These are phyloP conservation scores for Drosophila glabriapex DNA, from an alignment of 2,888 invertebrate species.

Conservation along the genomic window DNA sequence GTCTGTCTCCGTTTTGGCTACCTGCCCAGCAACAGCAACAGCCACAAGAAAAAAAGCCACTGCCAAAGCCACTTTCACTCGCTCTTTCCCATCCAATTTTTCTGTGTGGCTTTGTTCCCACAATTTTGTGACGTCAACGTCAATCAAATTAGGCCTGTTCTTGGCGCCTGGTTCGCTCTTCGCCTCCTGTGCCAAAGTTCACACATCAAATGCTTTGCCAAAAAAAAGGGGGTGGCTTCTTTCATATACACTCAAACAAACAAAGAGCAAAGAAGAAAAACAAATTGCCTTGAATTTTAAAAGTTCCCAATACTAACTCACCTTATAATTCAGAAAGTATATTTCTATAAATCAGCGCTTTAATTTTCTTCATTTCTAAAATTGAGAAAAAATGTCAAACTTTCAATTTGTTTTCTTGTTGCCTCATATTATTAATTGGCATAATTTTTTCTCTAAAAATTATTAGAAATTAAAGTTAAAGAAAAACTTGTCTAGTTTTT, in stretches of 20 bases:
- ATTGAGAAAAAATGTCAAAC: neutral
- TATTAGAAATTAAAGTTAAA: neutral
- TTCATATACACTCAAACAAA: neutral
- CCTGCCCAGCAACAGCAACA: slow-evolving; percentile 45
- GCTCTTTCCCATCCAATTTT: slow-evolving; percentile 32
- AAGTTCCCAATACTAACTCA: neutral
- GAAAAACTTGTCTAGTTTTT: neutral
- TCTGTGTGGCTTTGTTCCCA: slow-evolving; percentile 51
- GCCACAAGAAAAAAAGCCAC: slow-evolving; percentile 28
- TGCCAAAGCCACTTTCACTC: slow-evolving; percentile 60
- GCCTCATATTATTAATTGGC: neutral
- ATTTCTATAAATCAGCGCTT: neutral
- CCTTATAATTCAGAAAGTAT: neutral
- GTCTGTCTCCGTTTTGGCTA: slow-evolving; percentile 37
- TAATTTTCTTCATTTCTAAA: neutral
- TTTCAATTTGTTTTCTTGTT: neutral
- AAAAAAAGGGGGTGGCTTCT: slow-evolving; percentile 37
- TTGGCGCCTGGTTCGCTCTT: slow-evolving; percentile 22
- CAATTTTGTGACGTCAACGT: slow-evolving; percentile 69
- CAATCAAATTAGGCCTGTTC: slow-evolving; percentile 70
- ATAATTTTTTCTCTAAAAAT: neutral
- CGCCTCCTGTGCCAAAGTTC: slow-evolving; percentile 60
- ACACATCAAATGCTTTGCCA: slow-evolving; percentile 67
- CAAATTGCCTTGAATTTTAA: neutral
- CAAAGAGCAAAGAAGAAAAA: neutral